Conservation (phyloP, 2,797 vertebrate species). For the Galaxias olidus region DNA sequence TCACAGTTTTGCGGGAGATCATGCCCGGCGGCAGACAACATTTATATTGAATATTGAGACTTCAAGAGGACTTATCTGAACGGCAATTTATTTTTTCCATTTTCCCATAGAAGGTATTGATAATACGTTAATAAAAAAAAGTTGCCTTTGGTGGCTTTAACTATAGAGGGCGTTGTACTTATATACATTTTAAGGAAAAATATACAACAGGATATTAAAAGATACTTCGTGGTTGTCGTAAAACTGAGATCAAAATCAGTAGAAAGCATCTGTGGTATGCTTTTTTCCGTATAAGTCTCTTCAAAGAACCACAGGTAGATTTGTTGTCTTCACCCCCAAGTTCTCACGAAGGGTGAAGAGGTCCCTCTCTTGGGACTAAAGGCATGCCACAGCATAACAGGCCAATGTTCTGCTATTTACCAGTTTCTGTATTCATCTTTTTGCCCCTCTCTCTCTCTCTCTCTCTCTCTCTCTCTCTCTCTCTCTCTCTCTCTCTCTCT, state of each 20-base stretch:
- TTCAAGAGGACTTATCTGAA: too few species aligned
- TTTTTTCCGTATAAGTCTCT: constrained; percentile 66
- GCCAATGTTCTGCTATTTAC: constrained; percentile 76
- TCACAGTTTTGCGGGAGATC: too few species aligned
- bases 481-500: constrained; percentile 66
- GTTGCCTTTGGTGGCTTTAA: too few species aligned
- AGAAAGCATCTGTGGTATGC: constrained; percentile 72
- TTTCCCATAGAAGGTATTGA: too few species aligned
- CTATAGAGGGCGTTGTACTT: too few species aligned
- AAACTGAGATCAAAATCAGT: constrained; percentile 40
- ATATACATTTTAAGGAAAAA: too few species aligned
- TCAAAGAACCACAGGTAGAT: constrained; percentile 73
- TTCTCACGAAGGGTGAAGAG: constrained; percentile 70
- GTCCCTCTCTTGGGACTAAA: constrained; percentile 76
- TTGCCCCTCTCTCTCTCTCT: constrained; percentile 69
- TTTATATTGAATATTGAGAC: too few species aligned
- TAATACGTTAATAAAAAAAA: too few species aligned
- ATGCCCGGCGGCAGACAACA: too few species aligned
- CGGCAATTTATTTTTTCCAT: too few species aligned
- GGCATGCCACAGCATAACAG: constrained; percentile 74
- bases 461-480: constrained; percentile 14
- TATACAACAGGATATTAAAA: too few species aligned
- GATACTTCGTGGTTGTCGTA: too few species aligned
- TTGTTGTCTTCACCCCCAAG: constrained; percentile 58
- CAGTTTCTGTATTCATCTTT: constrained; percentile 69